Base-by-base conservation (phyloP, 2,113 vertebrate genomes). In the Stigmatopora argus region DNA sequence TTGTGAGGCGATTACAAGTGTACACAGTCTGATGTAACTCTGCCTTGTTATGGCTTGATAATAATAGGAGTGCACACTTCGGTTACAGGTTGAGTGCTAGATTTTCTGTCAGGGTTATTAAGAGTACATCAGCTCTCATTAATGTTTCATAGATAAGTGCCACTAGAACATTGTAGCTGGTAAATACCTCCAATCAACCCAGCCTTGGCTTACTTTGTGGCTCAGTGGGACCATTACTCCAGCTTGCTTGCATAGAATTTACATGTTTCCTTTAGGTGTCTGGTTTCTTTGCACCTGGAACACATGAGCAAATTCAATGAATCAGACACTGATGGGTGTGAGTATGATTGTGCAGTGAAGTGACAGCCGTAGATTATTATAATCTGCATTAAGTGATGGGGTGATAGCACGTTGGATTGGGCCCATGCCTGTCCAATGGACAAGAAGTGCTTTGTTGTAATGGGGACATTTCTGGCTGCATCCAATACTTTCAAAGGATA, bases 1-100 rank as follows among this genome's bases (percentile, higher is more conserved):
- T 61, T 76, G 68, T 62, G 65, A 78, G 71, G 73, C 49, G 66
- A 82, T 83, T 83, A 78, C 10, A 78, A 73, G 71, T 44, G 72
- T 64, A 49, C 73, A 67, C 65, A 62, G 51, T 63, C 38, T 70
- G 78, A 84, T 58, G 77, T 71, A 80, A 81, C 74, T 35, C 1
- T 1, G 57, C 45, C 44, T 67, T 66, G n/a, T 77, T 70, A 61
- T 35, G 38, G 56, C 63, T 65, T 41, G 49, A 74, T 66, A 59
- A 71, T 64, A 75, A 77, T 49, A 49, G 59, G 69, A 77, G 46
- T 7, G 35, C 67, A 71, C 31, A 15, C 66, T 72, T 72, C 13
- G 46, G 59, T 18, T 52, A 77, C 70, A 69, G 67, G 71, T 66
- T 49, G 68, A 52, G 52, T 68, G 69, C 14, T 3, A 7, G 35